Percentiles rank a stretch among this genome's conserved stretches.
Conservation (phyloP, 2,797 vertebrate genomes). For the Oreochromis mossambicus region DNA sequence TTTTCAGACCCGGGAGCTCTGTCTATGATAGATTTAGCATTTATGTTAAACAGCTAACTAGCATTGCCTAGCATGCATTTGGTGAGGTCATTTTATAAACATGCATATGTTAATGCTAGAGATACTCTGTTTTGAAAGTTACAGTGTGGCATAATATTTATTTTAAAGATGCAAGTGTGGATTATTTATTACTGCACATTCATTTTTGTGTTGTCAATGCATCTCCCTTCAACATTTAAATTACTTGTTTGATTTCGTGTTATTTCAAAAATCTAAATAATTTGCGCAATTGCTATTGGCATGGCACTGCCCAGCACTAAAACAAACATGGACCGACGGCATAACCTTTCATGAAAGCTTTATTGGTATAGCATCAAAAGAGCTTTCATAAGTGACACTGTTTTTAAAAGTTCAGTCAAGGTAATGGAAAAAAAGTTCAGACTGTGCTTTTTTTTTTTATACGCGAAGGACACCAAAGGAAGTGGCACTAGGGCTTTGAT, state of each 20-base stretch:
- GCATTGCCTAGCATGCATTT: not conserved
- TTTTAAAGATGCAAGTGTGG: not conserved
- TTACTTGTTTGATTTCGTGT: not conserved
- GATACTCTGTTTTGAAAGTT: not conserved
- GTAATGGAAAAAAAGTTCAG: accelerated
- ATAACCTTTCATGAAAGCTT: not conserved
- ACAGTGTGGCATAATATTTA: not conserved
- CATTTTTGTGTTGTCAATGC: not conserved
- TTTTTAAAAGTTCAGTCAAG: not conserved
- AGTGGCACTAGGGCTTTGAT: not conserved
- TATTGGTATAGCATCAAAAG: not conserved
- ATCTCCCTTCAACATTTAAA: not conserved
- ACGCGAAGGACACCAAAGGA: not conserved
- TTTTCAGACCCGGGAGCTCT: not conserved
- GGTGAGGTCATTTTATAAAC: not conserved
- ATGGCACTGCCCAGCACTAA: not conserved
- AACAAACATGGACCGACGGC: accelerated
- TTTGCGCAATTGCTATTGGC: accelerated
- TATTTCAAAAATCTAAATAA: not conserved
- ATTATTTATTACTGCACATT: not conserved
- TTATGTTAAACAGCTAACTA: not conserved
- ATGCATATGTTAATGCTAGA: not conserved
- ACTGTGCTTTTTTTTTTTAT: not conserved
- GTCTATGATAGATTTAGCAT: not conserved
- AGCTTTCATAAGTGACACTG: accelerated